Evolutionary conservation across 2,113 vertebrate species (phyloP).

Genomic region (Leptodactylus fuscus): DNA sequence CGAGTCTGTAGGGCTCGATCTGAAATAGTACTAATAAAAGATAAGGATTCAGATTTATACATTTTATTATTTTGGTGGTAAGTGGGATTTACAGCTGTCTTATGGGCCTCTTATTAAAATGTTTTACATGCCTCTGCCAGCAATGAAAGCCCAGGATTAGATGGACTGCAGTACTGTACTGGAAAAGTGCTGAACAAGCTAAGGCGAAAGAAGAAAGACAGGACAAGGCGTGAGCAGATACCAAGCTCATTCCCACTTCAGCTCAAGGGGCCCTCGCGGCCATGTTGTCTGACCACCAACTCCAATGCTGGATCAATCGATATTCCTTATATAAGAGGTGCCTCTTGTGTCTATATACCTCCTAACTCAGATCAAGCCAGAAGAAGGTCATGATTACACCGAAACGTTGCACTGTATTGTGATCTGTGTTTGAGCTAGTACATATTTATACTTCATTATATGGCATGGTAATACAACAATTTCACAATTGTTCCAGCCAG

Average conservation of each 20-base stretch:
- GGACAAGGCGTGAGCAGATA: not conserved
- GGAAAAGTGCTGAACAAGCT: not conserved
- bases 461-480: too few relatives aligned
- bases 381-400: too few relatives aligned
- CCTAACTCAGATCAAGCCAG: too few relatives aligned
- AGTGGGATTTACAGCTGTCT: conserved; percentile 13
- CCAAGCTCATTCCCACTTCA: not conserved
- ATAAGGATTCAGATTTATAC: conserved; percentile 18
- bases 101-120: conserved; percentile 10
- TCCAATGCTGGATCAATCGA: too few relatives aligned
- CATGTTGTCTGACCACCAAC: too few relatives aligned
- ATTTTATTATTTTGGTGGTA: conserved; percentile 28
- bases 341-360: too few relatives aligned
- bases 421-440: too few relatives aligned
- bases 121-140: not conserved
- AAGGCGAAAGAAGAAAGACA: not conserved
- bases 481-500: too few relatives aligned
- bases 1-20: not conserved
- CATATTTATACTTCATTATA: too few relatives aligned
- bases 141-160: conserved; percentile 6
- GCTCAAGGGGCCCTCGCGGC: too few relatives aligned
- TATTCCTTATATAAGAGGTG: too few relatives aligned
- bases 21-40: conserved; percentile 1
- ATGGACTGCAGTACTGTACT: not conserved
- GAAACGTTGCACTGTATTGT: too few relatives aligned